Percentiles rank a stretch among this genome's conserved stretches.
Evolutionary conservation across 2,888 invertebrate species (phyloP).

Genomic region (Piscicola geometra): DNA sequence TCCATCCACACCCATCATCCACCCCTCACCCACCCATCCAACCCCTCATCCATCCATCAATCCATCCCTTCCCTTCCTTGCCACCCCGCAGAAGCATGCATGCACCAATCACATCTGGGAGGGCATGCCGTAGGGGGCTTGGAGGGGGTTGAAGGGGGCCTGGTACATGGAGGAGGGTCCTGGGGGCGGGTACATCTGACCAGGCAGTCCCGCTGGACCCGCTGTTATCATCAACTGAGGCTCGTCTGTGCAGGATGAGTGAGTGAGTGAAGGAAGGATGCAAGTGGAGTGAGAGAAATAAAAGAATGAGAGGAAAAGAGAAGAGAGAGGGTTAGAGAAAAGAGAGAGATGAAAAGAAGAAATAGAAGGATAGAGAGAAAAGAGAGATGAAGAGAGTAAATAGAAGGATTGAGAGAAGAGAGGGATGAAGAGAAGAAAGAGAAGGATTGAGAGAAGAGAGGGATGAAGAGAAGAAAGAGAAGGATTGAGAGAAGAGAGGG

Average conservation of each 20-base stretch:
- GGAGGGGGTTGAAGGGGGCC: constrained; percentile 17
- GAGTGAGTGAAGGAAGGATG: constrained; percentile 79
- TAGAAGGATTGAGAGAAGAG: background rate
- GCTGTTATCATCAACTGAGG: constrained; percentile 96
- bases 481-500: too few relatives aligned
- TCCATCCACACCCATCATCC: too few relatives aligned
- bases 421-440: too few relatives aligned
- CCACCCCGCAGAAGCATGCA: too few relatives aligned
- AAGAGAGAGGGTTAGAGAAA: background rate
- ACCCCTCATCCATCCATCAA: too few relatives aligned
- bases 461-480: too few relatives aligned
- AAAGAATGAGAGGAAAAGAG: background rate
- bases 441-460: too few relatives aligned
- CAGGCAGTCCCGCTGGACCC: constrained; percentile 61
- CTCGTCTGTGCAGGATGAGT: constrained; percentile 62
- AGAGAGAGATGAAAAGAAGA: too few relatives aligned
- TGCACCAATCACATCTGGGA: background rate
- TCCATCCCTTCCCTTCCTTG: too few relatives aligned
- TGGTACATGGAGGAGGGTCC: constrained; percentile 36
- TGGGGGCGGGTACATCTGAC: constrained; percentile 37
- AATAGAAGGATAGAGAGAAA: constrained; percentile 3
- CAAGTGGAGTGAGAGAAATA: constrained; percentile 47
- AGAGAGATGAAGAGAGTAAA: background rate
- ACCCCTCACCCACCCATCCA: too few relatives aligned
- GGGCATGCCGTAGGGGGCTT: constrained; percentile 41